Base-by-base conservation (phyloP, 2,797 vertebrate genomes). In the Amazona ochrocephala region DNA sequence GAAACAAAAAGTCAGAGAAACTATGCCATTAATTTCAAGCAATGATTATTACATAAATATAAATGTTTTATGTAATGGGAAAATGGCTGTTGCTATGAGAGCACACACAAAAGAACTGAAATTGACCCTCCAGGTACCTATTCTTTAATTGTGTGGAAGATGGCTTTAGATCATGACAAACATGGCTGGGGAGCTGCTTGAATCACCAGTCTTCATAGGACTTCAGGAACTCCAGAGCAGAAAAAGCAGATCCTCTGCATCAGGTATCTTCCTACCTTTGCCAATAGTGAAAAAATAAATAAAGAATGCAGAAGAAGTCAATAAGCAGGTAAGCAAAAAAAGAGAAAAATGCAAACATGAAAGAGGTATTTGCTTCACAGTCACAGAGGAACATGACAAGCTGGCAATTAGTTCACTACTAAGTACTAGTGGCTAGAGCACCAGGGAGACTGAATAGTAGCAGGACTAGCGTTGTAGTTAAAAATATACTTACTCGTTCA, bases 251-350 rank as follows among this genome's bases (percentile, higher is more conserved):
- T 21, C 0, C 12, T 39, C 19, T 48, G 2, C 27, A 3, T 20
- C 13, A 13, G 3, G 0, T 37, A 9, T 50, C n/a, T 32, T 83
- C 10, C 3, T 66, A 27, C 7, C 6, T 84, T 16, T 1, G 1
- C 2, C 54, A 68, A 23, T 2, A 51, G 16, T 1, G 34, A 47
- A 67, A 39, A 21, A 54, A 54, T 5, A 54, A 53, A 32, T 45
- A 45, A 66, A 42, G 27, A 23, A 61, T 34, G 22, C 14, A 24
- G 24, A 23, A 53, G 18, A 19, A 78, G 10, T n/a, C 47, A 51
- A 30, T 4, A 60, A 72, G 26, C 9, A 70, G 39, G 7, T 37
- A 74, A 74, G 8, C 24, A 58, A 61, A 84, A 39, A 14, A 74
- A 37, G 7, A 47, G 6, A 41, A 71, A 80, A 73, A n/a, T 48